Base-by-base conservation (phyloP, 2,888 invertebrate species). In the Andrena camellia region DNA sequence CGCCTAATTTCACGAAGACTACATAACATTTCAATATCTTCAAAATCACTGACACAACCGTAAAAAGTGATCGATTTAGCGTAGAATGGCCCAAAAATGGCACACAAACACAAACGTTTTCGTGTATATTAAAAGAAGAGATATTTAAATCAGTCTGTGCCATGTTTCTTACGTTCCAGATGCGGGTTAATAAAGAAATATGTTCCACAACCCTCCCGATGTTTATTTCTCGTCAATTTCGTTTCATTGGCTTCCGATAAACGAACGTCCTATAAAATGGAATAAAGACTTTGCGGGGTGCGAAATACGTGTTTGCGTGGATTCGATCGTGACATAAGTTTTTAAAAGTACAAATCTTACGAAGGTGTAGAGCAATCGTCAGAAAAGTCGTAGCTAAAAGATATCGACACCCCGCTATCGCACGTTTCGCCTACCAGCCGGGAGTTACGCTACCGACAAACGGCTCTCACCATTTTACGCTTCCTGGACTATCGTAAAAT, bases 361-460 rank as follows among this genome's bases (percentile, higher is more conserved):
- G 35, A 17, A 23, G 57, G 69, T 42, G 66, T 54, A 35, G 29
- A 63, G 54, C 42, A 66, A 66, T 57, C 64, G 54, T 63, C 54
- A 35, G 26, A 54, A n/a, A 52, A 52, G n/a, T 57, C 57, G 64
- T 74, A 48, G 62, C 52, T 63, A 67, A 78, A 85, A 86, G 83
- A 83, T 88, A 89, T 88, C 84, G 79, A 79, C 68, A 67, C 77
- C 62, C 31, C 48, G 76, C 83, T 88, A 86, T 89, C 88, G 83
- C 82, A 86, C 86, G 86, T 88, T 86, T 86, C 78, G 74, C 54
- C 74, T 78, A 72, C 81, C 83, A 68, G 72, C 64, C 48, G 66
- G 60, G 81, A 86, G 85, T 88, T 85, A 86, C 78, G 83, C 57
- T 86, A 81, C 69, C 78, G 81, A 75, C 64, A 81, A 87, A 86